A percentile compares a stretch with the other conserved stretches of the same genome.
phyloP scores from a whole-genome alignment of 2,797 vertebrate genomes.

The Argyrosomus regius region DNA sequence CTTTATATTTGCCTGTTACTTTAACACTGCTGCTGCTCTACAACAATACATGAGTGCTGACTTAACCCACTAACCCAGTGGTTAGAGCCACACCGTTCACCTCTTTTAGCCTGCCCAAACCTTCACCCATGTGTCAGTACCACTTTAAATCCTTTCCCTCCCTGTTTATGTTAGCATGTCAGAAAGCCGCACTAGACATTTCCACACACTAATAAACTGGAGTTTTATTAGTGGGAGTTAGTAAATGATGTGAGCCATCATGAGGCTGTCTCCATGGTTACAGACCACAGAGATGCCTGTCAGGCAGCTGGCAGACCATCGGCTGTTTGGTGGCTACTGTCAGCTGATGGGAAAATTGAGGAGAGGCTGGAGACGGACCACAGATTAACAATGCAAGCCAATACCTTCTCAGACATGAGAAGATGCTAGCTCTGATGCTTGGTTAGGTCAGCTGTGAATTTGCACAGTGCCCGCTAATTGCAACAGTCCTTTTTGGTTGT shows the following conservation, averaged over 20 bases:
- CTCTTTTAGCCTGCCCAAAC: slow-evolving; percentile 47
- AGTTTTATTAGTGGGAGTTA: slow-evolving; percentile 73
- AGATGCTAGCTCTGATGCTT: slow-evolving; percentile 18
- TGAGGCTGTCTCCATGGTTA: slow-evolving; percentile 64
- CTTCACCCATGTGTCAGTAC: slow-evolving; percentile 54
- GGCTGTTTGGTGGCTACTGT: slow-evolving; percentile 49
- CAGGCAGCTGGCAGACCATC: slow-evolving; percentile 56
- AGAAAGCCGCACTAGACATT: slow-evolving; percentile 76
- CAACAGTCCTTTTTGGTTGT: not conserved
- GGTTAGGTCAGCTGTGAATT: not conserved
- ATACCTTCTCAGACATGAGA: slow-evolving; percentile 32
- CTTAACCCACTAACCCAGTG: slow-evolving; percentile 62
- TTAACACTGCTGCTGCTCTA: slow-evolving; percentile 22
- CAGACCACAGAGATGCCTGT: slow-evolving; percentile 71
- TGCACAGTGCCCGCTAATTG: slow-evolving; percentile 4
- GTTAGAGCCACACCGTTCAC: slow-evolving; percentile 37
- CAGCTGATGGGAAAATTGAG: slow-evolving; percentile 54
- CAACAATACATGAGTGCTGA: slow-evolving; percentile 32
- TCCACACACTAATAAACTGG: slow-evolving; percentile 74
- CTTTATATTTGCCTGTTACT: slow-evolving; percentile 43
- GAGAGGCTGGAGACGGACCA: slow-evolving; percentile 8
- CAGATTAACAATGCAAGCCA: slow-evolving; percentile 29
- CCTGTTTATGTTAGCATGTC: slow-evolving; percentile 76
- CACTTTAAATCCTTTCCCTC: slow-evolving; percentile 63
- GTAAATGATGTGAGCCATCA: slow-evolving; percentile 60